These are phyloP conservation scores for Sebastes trivittatus DNA, from an alignment of 2,797 vertebrate species.

Conservation along the genomic window DNA sequence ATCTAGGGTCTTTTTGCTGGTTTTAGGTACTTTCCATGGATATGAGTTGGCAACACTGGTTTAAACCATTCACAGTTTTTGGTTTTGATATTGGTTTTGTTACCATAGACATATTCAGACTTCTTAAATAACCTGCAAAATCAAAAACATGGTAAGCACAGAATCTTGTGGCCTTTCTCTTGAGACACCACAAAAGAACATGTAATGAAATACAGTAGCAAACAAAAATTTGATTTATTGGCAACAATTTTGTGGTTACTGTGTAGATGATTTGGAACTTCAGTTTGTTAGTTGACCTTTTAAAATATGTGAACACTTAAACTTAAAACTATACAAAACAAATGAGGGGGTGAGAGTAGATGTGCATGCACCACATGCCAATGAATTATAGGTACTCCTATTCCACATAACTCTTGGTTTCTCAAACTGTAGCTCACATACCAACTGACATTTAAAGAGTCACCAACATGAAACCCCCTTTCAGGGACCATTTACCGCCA, in stretches of 20 bases:
- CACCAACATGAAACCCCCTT: constrained; percentile 8
- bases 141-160: not conserved
- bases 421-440: constrained; percentile 1
- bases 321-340: not conserved
- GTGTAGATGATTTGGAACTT: not conserved
- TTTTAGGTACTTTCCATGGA: not conserved
- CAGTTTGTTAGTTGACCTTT: not conserved
- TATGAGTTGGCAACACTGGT: not conserved
- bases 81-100: not conserved
- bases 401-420: not conserved
- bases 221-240: not conserved
- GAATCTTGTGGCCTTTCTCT: not conserved
- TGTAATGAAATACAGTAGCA: not conserved
- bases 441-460: constrained; percentile 28
- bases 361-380: not conserved
- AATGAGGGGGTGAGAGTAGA: not conserved
- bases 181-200: not conserved
- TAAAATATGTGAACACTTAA: not conserved
- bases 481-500: constrained; percentile 8
- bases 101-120: not conserved
- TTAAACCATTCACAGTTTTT: not conserved
- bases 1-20: not conserved
- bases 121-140: not conserved
- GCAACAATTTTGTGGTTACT: not conserved
- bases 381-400: not conserved